Evolutionary conservation across 2,888 invertebrate species (phyloP), one percentile per base, ranked within the genome.

Genomic region (Drosophila eohydei): DNA sequence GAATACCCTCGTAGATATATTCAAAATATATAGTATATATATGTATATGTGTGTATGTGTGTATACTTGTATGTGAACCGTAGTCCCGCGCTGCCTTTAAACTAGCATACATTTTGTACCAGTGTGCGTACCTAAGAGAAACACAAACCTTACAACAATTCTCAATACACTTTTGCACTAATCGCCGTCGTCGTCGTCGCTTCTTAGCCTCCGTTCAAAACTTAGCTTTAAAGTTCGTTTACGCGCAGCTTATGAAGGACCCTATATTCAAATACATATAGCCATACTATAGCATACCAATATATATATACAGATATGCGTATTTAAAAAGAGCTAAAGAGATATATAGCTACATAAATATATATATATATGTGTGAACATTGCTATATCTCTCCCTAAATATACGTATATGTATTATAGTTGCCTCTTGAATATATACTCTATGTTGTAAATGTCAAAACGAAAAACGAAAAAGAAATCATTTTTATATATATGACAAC

Each of bases 21-120:
- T 21, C 21, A 1, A 34, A 14, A 41, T 26, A 44, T 43, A 28
- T 32, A 30, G 21, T 44, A 16, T 65, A 55, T 62, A 21, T 41
- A 44, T 43, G 26, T 46, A 28, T 26, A 11, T 51, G 36, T 32
- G 30, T 7, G 7, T 34, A 34, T 34, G 7, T 34, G 7, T 34
- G 4, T 50, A 38, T 52, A 32, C 36, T 44, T 72, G 74, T 82
- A 71, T 83, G 80, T 83, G 76, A 76, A 67, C 62, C 38, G 66
- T 66, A 64, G 66, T 66, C 66, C 66, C 64, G 64, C 80, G 84
- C 84, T 84, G 84, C 84, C 84, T 84, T 84, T 87, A 66, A 74
- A 70, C 78, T 67, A 81, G 82, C 84, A 80, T 78, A 84, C 82
- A 80, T 81, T 65, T 87, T 83, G 83, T 84, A 83, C 87, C 83